Base-by-base conservation (phyloP, 2,888 invertebrate species). In the Bellardia pandia region DNA sequence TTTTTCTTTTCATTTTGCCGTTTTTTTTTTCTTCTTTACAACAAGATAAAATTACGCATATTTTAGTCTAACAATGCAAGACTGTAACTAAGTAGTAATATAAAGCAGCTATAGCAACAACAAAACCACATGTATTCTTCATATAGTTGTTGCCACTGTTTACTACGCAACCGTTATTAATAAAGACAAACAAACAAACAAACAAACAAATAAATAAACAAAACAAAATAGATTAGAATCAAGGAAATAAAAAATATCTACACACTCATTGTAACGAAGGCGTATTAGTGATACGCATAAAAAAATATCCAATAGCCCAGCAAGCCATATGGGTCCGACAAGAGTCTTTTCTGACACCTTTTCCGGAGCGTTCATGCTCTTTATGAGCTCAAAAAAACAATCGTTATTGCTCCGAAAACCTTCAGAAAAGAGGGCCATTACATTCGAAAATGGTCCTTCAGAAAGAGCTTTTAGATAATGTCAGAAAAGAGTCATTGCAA, bases 11-110 rank as follows among this genome's bases (percentile, higher is more conserved):
- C n/a, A 8, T 2, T 62, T 66, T 23, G 23, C 23, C 1, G 23
- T 16, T 23, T 40, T 13, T 37, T 23, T 33, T n/a, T 64, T 42
- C 64, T 40, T 45, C 56, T 16, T 51, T 30, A 78, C 23, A 68
- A 60, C 71, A 53, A 81, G 72, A 88, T 79, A 86, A 81, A 78
- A 85, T 81, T 85, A 87, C 86, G 84, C 86, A 85, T 87, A 81
- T 78, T 80, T 87, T 83, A 80, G 76, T 68, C 42, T 16, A 53
- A 75, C 78, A 78, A 78, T 81, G 58, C 60, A 9, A 45, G 13
- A 42, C 51, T 30, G 40, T n/a, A n/a, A 60, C 58, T 58, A 69
- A 60, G 45, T 68, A 33, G 42, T 62, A 33, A 56, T 40, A 68
- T 53, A 68, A 58, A 72, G 42, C 64, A 72, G 53, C 78, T 23